These are phyloP conservation scores for Stegostoma tigrinum DNA, from an alignment of 2,113 vertebrate species.

Conservation along the genomic window DNA sequence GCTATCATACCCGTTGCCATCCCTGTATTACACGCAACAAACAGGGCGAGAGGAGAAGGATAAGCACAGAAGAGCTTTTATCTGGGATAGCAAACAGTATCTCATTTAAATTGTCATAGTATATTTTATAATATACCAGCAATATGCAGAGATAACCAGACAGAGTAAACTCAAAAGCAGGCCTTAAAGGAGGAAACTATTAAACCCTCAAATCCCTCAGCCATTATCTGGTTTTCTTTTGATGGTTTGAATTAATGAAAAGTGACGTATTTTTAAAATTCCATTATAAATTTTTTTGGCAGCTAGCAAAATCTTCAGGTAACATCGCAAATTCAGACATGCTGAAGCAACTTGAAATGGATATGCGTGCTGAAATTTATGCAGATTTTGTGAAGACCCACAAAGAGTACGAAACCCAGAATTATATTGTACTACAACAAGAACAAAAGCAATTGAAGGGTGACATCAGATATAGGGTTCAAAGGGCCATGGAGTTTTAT, in stretches of 20 bases:
- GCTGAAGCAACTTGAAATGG: not conserved
- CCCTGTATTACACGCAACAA: not conserved
- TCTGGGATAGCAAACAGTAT: not conserved
- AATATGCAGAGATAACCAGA: not conserved
- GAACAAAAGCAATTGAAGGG: constrained; percentile 49
- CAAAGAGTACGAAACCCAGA: constrained; percentile 39
- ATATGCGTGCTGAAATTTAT: constrained; percentile 43
- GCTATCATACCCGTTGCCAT: not conserved
- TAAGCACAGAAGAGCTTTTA: not conserved
- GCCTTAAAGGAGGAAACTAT: not conserved
- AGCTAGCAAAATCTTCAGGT: not conserved
- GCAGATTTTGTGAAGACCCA: constrained; percentile 49
- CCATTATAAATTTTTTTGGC: not conserved
- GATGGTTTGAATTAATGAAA: not conserved
- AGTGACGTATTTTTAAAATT: not conserved
- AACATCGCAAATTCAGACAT: not conserved
- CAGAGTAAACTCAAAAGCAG: not conserved
- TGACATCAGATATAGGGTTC: constrained; percentile 49
- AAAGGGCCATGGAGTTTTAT: constrained; percentile 50
- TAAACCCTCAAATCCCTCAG: not conserved
- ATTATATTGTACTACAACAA: constrained; percentile 52
- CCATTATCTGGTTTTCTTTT: not conserved
- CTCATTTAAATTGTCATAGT: not conserved
- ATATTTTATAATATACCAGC: not conserved
- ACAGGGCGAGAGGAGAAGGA: not conserved